Base-by-base conservation (phyloP, 2,113 vertebrate genomes). In the Spea bombifrons region DNA sequence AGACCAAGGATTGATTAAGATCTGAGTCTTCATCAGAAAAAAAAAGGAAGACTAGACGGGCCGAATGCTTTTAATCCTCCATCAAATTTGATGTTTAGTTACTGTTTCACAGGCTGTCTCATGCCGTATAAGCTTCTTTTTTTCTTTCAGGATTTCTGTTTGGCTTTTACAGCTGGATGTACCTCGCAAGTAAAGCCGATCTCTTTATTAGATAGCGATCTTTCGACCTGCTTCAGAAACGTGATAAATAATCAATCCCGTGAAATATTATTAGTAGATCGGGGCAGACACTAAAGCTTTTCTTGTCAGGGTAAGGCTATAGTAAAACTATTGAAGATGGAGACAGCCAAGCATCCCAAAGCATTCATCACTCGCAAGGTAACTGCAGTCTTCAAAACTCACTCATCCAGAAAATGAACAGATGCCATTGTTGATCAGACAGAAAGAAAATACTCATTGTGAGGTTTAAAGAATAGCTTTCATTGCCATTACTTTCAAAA, bases 331-430 rank as follows among this genome's bases (percentile, higher is more conserved):
- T 77, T 80, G 81, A 77, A 84, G 83, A 87, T 66, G 83, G 9
- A 89, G 86, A 91, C 77, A 86, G 85, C 81, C 78, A 83, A 76
- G 85, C 66, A 82, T 89, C 87, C 82, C 80, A 83, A 66, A 85
- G 85, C 86, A 92, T 92, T 92, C 89, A 91, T 94, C 90, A 91
- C 83, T 83, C 73, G 75, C 83, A 87, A 92, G 91, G 89, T 92
- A 94, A 93, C 90, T 81, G 84, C 88, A 87, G 89, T 88, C 83
- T 88, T 89, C 83, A 84, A 87, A 86, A 91, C 82, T 91, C 87
- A 87, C 84, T 94, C 90, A 87, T 86, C 92, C 91, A 92, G 92
- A 95, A 96, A 95, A 96, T 93, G 89, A 96, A 93, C 94, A 95
- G 91, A 92, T 95, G 93, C 89, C 91, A 92, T 73, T 83, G 85